These are phyloP conservation scores for Hydriomena furcata DNA, from an alignment of 2,888 invertebrate genomes.

Conservation along the genomic window DNA sequence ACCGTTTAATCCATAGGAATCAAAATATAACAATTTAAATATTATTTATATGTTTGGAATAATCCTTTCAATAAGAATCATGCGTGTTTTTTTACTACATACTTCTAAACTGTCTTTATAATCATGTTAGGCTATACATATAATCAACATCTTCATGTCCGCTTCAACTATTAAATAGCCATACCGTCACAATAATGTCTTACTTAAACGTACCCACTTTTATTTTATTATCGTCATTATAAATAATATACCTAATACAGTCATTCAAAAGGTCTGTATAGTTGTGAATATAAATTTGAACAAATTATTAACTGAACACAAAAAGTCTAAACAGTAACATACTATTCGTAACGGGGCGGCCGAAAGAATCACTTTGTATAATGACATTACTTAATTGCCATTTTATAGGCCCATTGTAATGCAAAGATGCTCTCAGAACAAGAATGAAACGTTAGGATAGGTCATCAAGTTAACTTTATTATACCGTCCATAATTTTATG, in stretches of 20 bases:
- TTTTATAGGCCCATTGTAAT: conserved; percentile 48
- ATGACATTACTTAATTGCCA: conserved; percentile 43
- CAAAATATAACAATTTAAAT: too few relatives aligned
- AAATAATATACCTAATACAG: background rate
- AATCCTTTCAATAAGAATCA: too few relatives aligned
- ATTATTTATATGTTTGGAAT: too few relatives aligned
- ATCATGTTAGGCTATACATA: too few relatives aligned
- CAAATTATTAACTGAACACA: conserved; percentile 8
- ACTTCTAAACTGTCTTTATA: too few relatives aligned
- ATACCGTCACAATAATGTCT: background rate
- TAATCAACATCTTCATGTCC: conserved; percentile 4
- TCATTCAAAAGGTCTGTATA: background rate
- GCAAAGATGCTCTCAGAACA: conserved; percentile 39
- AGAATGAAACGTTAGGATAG: conserved; percentile 47
- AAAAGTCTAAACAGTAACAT: conserved; percentile 19
- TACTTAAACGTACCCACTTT: background rate
- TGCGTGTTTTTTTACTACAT: too few relatives aligned
- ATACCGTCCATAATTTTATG: conserved; percentile 36
- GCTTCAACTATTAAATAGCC: background rate
- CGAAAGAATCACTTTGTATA: conserved; percentile 41
- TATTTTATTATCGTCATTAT: conserved; percentile 5
- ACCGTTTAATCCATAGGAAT: too few relatives aligned
- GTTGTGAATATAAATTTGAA: background rate
- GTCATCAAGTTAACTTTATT: conserved; percentile 41
- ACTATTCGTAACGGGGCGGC: conserved; percentile 30